Evolutionary conservation across 2,113 vertebrate genomes (phyloP).

Genomic region (Australoheros scitulus): DNA sequence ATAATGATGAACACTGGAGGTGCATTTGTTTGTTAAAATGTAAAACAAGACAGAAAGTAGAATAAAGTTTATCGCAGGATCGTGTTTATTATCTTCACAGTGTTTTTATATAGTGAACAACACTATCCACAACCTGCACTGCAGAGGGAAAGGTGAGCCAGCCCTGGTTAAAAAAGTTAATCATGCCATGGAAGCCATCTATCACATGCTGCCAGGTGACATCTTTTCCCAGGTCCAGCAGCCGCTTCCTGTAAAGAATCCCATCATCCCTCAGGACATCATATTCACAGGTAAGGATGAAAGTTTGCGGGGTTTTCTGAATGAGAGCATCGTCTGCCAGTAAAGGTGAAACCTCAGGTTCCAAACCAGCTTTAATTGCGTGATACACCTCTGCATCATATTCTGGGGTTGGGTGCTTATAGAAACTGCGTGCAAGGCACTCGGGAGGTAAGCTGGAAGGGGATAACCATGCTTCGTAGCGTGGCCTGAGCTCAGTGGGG

Average conservation of each 20-base stretch:
- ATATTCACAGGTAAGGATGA: conserved; percentile 87
- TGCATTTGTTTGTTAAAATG: conserved; percentile 38
- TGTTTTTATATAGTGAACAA: conserved; percentile 80
- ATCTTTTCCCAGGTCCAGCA: conserved; percentile 79
- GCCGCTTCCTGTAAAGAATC: conserved; percentile 84
- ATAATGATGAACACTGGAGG: conserved; percentile 33
- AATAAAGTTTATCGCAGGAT: not conserved
- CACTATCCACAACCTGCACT: conserved; percentile 66
- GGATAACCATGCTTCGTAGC: conserved; percentile 80
- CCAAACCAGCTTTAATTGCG: conserved; percentile 49
- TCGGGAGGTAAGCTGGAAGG: conserved; percentile 78
- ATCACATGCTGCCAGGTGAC: conserved; percentile 84
- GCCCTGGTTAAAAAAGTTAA: conserved; percentile 73
- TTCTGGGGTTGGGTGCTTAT: not conserved
- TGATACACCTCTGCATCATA: conserved; percentile 75
- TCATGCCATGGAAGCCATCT: conserved; percentile 84
- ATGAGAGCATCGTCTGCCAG: conserved; percentile 75
- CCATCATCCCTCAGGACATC: conserved; percentile 85
- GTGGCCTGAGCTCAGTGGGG: conserved; percentile 73
- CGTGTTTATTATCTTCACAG: conserved; percentile 32
- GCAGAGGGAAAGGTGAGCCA: conserved; percentile 79
- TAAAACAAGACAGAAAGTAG: not conserved
- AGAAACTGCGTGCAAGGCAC: conserved; percentile 74
- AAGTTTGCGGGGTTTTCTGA: conserved; percentile 75
- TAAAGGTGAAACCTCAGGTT: conserved; percentile 76